Evolutionary conservation across 2,888 invertebrate genomes (phyloP).

Genomic region (Eupelmus urozonus): DNA sequence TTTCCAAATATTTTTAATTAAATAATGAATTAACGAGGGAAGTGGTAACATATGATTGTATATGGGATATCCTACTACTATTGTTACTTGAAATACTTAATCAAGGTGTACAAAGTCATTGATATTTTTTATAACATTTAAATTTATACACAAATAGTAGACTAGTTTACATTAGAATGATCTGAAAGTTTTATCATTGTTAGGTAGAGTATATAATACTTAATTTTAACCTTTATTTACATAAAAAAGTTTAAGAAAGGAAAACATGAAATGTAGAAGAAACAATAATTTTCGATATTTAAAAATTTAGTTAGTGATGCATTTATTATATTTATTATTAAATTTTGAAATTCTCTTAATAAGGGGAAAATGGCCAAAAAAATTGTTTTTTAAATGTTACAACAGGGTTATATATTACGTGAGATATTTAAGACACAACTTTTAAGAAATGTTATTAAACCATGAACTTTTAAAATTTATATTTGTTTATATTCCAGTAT

Average conservation of each 20-base stretch:
- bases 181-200: slow-evolving; percentile 26
- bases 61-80: slow-evolving; percentile 11
- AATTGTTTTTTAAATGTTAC: neutral
- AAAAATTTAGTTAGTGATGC: too few relatives aligned
- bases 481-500: too few relatives aligned
- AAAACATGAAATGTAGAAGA: too few relatives aligned
- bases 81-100: slow-evolving; percentile 22
- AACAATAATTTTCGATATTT: too few relatives aligned
- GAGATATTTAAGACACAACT: too few relatives aligned
- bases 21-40: neutral
- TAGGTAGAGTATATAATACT: slow-evolving; percentile 5
- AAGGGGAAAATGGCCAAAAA: neutral
- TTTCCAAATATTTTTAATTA: neutral
- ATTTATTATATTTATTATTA: too few relatives aligned
- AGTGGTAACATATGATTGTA: neutral
- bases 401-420: neutral
- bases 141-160: neutral
- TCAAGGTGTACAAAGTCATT: slow-evolving; percentile 18
- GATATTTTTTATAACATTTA: slow-evolving; percentile 12
- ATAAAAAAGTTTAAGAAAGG: too few relatives aligned
- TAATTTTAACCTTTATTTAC: too few relatives aligned
- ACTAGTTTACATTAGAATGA: slow-evolving; percentile 16
- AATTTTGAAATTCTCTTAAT: too few relatives aligned
- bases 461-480: neutral
- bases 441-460: neutral